phyloP scores from a whole-genome alignment of 23 tunicate genomes.

The Oikopleura dioica region DNA sequence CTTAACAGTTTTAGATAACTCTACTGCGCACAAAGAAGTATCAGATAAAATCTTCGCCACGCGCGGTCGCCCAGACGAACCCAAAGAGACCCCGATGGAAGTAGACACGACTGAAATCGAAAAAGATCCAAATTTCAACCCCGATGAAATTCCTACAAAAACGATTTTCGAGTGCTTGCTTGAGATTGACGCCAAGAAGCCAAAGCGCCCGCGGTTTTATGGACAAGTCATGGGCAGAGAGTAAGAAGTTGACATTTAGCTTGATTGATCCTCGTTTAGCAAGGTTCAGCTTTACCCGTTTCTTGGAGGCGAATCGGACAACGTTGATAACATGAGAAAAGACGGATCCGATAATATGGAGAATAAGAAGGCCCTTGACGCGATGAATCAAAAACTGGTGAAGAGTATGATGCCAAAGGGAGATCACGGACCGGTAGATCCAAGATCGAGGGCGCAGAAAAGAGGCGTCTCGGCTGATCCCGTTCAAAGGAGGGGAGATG shows the following conservation, averaged over 20 bases:
- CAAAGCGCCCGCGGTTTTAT: neutral
- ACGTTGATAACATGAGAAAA: conserved; percentile 4
- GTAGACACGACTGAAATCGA: neutral
- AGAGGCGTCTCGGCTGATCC: too few relatives aligned
- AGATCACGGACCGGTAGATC: too few relatives aligned
- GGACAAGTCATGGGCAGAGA: conserved; percentile 5
- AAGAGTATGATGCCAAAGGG: too few relatives aligned
- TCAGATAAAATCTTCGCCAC: neutral
- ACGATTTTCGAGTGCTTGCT: neutral
- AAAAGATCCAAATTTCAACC: too few relatives aligned
- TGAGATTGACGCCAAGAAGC: neutral
- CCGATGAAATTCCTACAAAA: too few relatives aligned
- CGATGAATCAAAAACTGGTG: too few relatives aligned
- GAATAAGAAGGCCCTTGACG: neutral
- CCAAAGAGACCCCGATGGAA: neutral
- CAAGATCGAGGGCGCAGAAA: too few relatives aligned
- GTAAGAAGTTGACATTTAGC: too few relatives aligned
- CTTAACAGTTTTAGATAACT: neutral
- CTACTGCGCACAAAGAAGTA: neutral
- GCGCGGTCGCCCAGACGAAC: neutral
- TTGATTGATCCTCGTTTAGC: too few relatives aligned
- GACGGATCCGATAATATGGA: neutral
- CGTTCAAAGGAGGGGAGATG: too few relatives aligned
- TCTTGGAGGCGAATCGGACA: neutral
- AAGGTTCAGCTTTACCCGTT: neutral